These are phyloP conservation scores for Drosophila aff. DNA, from an alignment of 1,140 invertebrate genomes.

Conservation along the genomic window DNA sequence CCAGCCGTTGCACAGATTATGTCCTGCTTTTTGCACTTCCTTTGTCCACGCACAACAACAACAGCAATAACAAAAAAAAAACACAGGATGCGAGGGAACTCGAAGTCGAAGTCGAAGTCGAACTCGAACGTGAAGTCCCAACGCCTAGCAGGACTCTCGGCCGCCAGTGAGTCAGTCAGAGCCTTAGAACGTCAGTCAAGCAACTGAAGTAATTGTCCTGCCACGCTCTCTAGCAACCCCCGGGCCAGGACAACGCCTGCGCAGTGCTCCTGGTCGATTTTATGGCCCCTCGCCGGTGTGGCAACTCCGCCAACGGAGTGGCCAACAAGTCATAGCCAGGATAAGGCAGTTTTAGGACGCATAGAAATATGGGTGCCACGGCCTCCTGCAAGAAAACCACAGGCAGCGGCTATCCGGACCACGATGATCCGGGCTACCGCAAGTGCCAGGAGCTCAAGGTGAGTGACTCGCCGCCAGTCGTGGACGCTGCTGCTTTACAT, in stretches of 20 bases:
- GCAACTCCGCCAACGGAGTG: conserved; percentile 27
- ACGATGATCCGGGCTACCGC: conserved; percentile 74
- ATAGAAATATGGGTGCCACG: conserved; percentile 67
- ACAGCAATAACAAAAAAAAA: background rate
- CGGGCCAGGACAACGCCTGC: conserved; percentile 37
- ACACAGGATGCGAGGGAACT: conserved; percentile 11
- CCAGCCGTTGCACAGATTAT: background rate
- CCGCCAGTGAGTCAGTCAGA: conserved; percentile 18
- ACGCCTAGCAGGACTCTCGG: conserved; percentile 11
- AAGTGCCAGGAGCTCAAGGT: conserved; percentile 80
- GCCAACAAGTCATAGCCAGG: conserved; percentile 6
- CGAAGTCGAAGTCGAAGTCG: conserved; percentile 19
- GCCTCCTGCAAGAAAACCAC: conserved; percentile 60
- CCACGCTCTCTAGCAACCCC: conserved; percentile 3
- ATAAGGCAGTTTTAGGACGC: background rate
- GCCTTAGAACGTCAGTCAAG: conserved; percentile 46
- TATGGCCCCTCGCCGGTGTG: background rate
- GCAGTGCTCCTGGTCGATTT: conserved; percentile 49
- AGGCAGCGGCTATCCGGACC: conserved; percentile 52
- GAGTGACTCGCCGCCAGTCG: background rate
- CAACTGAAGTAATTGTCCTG: conserved; percentile 44
- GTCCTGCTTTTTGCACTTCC: background rate
- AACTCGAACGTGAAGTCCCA: conserved; percentile 37
- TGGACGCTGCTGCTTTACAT: background rate
- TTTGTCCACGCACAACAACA: background rate